A percentile compares a stretch with the other conserved stretches of the same genome.
phyloP scores from a whole-genome alignment of 2,888 invertebrate genomes.

The Philhelius pedissequus region DNA sequence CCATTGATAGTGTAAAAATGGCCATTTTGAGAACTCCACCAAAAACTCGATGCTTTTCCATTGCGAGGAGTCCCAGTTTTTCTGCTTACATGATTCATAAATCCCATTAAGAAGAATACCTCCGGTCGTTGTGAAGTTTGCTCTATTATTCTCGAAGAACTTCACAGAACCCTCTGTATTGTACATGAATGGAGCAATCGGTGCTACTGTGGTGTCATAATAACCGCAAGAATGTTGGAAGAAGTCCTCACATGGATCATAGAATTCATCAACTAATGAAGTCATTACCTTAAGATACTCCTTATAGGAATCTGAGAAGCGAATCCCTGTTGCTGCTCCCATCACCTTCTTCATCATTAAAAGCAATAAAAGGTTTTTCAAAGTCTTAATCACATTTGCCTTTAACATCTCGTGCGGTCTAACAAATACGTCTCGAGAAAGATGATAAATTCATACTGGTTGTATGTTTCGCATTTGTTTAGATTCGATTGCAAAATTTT shows the following conservation, averaged over 20 bases:
- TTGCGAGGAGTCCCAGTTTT: constrained; percentile 56
- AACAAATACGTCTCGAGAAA: neutral
- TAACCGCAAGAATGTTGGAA: constrained; percentile 75
- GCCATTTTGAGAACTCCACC: constrained; percentile 71
- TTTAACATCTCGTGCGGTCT: constrained; percentile 32
- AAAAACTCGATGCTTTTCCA: constrained; percentile 72
- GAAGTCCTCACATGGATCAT: constrained; percentile 74
- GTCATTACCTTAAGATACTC: constrained; percentile 72
- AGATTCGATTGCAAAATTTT: constrained; percentile 47
- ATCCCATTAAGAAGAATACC: constrained; percentile 72
- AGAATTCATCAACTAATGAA: constrained; percentile 70
- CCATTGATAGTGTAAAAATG: constrained; percentile 75
- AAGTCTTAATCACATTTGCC: constrained; percentile 6
- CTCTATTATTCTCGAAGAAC: constrained; percentile 72
- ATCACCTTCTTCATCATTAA: neutral
- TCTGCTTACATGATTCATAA: constrained; percentile 72
- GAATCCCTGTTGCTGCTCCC: constrained; percentile 10
- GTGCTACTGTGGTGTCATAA: constrained; percentile 62
- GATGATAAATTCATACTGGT: constrained; percentile 16
- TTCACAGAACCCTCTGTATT: constrained; percentile 74
- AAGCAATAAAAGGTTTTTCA: neutral
- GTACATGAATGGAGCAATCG: constrained; percentile 73
- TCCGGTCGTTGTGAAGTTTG: constrained; percentile 71
- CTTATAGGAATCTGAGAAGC: constrained; percentile 72
- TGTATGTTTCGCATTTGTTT: neutral